Base-by-base conservation (phyloP, 2,888 invertebrate species). In the Strigamia maritima region DNA sequence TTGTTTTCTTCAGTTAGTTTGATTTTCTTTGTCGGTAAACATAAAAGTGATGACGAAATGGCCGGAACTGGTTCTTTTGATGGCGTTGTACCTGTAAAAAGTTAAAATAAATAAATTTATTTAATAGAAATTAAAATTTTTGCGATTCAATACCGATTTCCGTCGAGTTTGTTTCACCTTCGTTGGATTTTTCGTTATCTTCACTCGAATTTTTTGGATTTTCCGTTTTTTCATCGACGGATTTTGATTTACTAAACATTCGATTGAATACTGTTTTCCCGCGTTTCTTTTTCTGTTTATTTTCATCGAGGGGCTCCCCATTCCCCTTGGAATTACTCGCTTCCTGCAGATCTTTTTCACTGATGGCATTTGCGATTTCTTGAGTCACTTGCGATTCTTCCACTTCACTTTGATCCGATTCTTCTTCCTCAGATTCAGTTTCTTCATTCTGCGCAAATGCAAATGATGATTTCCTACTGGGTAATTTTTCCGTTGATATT, bases 351-450 rank as follows among this genome's bases (percentile, higher is more conserved):
- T 80, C 80, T 14, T 80, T 75, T 44, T 79, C 75, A 31, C 76
- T 77, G n/a, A 80, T 77, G 24, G 78, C 80, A 3, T 80, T 70
- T n/a, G 81, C 79, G 10, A 81, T 79, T n/a, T 81, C 80, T 3
- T 79, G 78, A 22, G 81, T 77, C n/a, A 80, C 79, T 74, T 82
- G 79, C 22, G 19, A 22, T 24, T 74, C 60, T 31, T 79, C 79
- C 35, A 80, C 78, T 49, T 80, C 60, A 22, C 79, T 79, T 19
- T 31, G 44, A 78, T 77, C 35, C 26, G 22, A 28, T 76, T 79
- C 77, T 19, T 79, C 78, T 10, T 79, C 76, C 0, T 79, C 78
- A 16, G 78, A 77, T 38, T 79, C 65, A n/a, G 28, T 65, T 22
- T 75, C 28, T 44, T 54, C 16, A 26, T 49, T 24, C 19, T n/a